Percentiles rank a stretch among this genome's conserved stretches.
phyloP scores from a whole-genome alignment of 2,888 invertebrate species.

The Tachystola acroxantha region DNA sequence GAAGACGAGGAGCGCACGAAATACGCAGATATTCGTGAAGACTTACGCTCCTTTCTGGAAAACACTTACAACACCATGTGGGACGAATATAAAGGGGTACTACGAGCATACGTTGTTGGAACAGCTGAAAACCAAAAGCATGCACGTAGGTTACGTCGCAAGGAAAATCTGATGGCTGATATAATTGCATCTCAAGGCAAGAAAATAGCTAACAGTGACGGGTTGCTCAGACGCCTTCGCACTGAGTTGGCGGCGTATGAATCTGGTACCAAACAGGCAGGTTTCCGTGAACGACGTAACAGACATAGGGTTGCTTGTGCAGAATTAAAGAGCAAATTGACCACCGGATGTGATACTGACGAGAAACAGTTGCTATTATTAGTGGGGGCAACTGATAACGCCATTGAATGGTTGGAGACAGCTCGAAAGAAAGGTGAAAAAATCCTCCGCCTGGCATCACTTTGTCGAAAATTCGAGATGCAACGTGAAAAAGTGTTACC shows the following conservation, averaged over 20 bases:
- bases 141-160: slow-evolving; percentile 53
- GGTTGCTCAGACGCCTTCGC: slow-evolving; percentile 47
- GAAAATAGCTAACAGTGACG: slow-evolving; percentile 58
- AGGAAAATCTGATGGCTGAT: slow-evolving; percentile 65
- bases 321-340: slow-evolving; percentile 43
- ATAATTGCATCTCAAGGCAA: slow-evolving; percentile 64
- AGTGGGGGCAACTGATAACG: slow-evolving; percentile 54
- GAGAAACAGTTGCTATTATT: slow-evolving; percentile 39
- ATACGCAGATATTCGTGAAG: slow-evolving; percentile 48
- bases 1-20: slow-evolving; percentile 59
- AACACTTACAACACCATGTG: slow-evolving; percentile 51
- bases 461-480: slow-evolving; percentile 78
- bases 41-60: slow-evolving; percentile 54
- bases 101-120: slow-evolving; percentile 50
- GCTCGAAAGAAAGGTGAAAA: slow-evolving; percentile 67
- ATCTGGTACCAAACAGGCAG: slow-evolving; percentile 64
- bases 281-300: slow-evolving; percentile 58
- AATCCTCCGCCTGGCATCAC: slow-evolving; percentile 65
- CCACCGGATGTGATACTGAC: slow-evolving; percentile 44
- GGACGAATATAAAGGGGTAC: slow-evolving; percentile 60
- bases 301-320: slow-evolving; percentile 54
- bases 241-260: slow-evolving; percentile 59
- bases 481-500: slow-evolving; percentile 70
- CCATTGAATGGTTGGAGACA: slow-evolving; percentile 53
- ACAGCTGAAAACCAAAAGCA: slow-evolving; percentile 64